Percentiles rank a stretch among this genome's conserved stretches.
Evolutionary conservation across 2,113 vertebrate species (phyloP).

Genomic region (Cariama cristata): DNA sequence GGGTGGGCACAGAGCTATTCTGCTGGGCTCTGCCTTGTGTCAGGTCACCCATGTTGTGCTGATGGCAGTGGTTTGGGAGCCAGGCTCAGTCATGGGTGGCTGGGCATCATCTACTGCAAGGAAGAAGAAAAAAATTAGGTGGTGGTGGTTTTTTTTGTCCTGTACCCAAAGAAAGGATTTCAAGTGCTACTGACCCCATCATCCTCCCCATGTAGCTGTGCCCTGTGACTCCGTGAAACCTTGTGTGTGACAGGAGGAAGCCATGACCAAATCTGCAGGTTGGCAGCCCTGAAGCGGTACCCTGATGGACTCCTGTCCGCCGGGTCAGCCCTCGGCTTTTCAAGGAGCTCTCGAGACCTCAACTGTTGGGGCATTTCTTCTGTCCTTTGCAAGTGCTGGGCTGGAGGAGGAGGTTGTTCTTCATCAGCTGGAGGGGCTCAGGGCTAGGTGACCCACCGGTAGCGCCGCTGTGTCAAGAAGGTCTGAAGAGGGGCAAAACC

Average conservation of each 20-base stretch:
- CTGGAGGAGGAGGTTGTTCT: not conserved
- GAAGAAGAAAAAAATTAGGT: no score
- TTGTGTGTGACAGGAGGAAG: not conserved
- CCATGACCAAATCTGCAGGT: no score
- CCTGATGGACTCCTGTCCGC: rapidly evolving
- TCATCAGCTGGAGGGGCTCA: not conserved
- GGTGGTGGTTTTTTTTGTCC: no score
- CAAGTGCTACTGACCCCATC: not conserved
- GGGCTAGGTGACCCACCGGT: no score
- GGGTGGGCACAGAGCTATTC: not conserved
- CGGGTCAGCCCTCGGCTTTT: not conserved
- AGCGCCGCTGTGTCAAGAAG: not conserved
- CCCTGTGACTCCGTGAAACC: not conserved
- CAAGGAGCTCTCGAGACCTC: not conserved
- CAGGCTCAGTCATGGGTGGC: not conserved
- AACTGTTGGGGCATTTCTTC: not conserved
- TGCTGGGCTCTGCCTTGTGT: not conserved
- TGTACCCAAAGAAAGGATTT: not conserved
- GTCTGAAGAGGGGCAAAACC: not conserved
- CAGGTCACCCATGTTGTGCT: not conserved
- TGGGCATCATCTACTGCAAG: not conserved
- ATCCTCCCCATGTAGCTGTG: not conserved
- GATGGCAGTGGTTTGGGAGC: not conserved
- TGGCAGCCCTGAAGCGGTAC: not conserved
- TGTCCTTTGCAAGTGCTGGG: not conserved